Base-by-base conservation (phyloP, 2,113 vertebrate species). In the Potamarius usumacintae region DNA sequence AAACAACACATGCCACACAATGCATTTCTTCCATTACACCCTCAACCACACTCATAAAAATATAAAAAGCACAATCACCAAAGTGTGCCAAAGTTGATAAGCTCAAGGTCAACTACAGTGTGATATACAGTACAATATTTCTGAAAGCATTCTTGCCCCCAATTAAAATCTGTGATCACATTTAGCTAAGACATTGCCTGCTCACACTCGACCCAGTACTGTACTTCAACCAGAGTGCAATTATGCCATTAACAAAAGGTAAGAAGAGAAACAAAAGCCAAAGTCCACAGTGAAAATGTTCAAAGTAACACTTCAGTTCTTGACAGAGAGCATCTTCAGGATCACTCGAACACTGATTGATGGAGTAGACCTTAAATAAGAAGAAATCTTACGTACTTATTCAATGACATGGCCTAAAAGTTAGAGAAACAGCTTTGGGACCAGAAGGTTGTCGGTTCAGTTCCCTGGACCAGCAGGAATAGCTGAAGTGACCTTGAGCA, bases 1-100 rank as follows among this genome's bases (percentile, higher is more conserved):
- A 91, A 90, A 87, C 87, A 88, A 83, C 84, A 86, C 55, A 88
- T 80, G 89, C 89, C 69, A 88, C 88, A 88, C 53, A n/a, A 1
- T 71, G 10, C 62, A 87, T 85, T 84, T 88, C 83, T 85, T 85
- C 85, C 87, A 90, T 89, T 88, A 86, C 86, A 88, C 86, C 82
- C 55, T 72, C 86, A 83, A 81, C 83, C 72, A 83, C 90, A 88
- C 67, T 82, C 81, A 88, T 72, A 89, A 55, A 83, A 30, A 86
- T 52, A 87, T 52, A 86, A 78, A 60, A 25, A 82, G 48, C 62
- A 17, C 80, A 82, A 60, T 71, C 48, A 80, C 74, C 74, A 27
- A 18, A n/a, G 67, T 42, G 12, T 69, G 60, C 48, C 63, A 7
- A 60, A 58, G 78, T 2, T 83, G 60, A 78, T 78, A 27, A 52